A percentile compares a stretch with the other conserved stretches of the same genome.
Conservation (phyloP, 2,888 invertebrate genomes). For the Buathra laborator region DNA sequence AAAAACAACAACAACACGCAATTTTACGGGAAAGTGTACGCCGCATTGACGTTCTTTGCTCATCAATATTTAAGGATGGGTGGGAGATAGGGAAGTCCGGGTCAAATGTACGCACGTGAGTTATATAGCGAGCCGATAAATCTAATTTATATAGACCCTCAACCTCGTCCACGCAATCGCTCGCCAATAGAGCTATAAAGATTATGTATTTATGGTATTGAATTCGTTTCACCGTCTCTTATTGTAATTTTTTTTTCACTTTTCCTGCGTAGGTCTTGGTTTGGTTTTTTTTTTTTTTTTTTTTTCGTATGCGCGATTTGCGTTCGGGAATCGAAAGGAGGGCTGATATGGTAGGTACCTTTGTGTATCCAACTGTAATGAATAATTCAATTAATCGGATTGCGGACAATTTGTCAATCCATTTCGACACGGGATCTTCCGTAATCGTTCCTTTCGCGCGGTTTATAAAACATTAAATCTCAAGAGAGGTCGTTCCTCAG, state of each 20-base stretch:
- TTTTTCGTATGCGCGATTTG: background rate
- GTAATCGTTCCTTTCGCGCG: background rate
- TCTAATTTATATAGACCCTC: slow-evolving; percentile 18
- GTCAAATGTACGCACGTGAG: background rate
- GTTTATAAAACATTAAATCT: slow-evolving; percentile 6
- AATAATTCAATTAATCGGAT: slow-evolving; percentile 8
- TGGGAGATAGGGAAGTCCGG: background rate
- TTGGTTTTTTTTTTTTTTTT: background rate
- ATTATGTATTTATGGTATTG: background rate
- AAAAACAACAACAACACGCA: background rate
- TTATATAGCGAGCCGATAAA: slow-evolving; percentile 5
- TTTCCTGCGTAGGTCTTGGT: background rate
- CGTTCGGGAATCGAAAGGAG: background rate
- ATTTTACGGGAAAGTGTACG: background rate
- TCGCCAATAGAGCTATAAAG: background rate
- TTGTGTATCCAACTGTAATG: background rate
- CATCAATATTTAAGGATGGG: slow-evolving; percentile 29
- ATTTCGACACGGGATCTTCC: background rate
- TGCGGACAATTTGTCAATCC: background rate
- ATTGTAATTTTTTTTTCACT: background rate
- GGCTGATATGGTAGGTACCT: background rate
- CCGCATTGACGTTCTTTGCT: background rate
- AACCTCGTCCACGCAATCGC: background rate
- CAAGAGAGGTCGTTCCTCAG: background rate
- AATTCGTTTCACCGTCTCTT: background rate